Conservation (phyloP, 2,113 vertebrate genomes). For the Peromyscus polionotus region DNA sequence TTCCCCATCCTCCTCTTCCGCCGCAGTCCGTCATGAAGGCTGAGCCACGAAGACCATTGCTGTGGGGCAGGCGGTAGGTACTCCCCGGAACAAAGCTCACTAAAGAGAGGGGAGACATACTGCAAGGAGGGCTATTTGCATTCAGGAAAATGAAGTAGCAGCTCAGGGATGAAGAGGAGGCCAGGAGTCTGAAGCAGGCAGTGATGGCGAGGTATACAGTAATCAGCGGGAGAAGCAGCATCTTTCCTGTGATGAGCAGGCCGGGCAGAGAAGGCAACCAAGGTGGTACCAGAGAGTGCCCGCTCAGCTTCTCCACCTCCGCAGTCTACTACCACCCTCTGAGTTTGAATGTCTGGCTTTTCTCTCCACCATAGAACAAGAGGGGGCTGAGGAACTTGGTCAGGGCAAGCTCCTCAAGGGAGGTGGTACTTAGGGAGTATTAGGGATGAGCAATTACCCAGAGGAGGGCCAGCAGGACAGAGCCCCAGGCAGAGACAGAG, state of each 20-base stretch:
- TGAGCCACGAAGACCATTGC: neutral
- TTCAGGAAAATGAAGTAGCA: neutral
- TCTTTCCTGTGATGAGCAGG: neutral
- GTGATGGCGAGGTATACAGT: too few species aligned
- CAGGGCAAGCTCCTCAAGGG: neutral
- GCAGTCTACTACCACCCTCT: neutral
- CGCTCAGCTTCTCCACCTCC: neutral
- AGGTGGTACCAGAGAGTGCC: accelerated
- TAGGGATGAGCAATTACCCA: neutral
- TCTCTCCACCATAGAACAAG: neutral
- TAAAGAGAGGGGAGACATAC: neutral
- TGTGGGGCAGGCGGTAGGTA: neutral
- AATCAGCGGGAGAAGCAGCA: neutral
- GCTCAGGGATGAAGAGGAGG: neutral
- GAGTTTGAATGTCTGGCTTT: neutral
- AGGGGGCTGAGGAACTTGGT: neutral
- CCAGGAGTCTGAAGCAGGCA: neutral
- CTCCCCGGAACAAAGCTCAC: neutral
- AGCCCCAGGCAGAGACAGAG: too few species aligned
- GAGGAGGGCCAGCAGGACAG: neutral
- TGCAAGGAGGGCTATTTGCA: neutral
- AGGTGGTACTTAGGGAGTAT: neutral
- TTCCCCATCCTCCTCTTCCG: too few species aligned
- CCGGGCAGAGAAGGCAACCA: neutral
- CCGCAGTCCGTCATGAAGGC: neutral